Base-by-base conservation (phyloP, 2,113 vertebrate genomes). In the Chaetura pelagica region DNA sequence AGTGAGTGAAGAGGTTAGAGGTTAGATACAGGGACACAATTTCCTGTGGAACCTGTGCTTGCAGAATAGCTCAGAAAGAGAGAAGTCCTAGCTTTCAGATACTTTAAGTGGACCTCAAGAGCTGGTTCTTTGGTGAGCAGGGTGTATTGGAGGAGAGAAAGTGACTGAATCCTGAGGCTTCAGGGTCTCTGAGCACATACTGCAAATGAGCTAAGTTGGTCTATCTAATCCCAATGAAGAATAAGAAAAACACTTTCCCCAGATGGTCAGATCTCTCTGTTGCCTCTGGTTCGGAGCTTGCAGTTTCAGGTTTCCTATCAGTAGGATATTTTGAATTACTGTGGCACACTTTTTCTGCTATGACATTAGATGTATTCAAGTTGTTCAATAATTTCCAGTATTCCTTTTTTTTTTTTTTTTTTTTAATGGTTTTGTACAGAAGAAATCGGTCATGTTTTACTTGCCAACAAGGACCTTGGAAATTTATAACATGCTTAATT, bases 1-100 rank as follows among this genome's bases (percentile, higher is more conserved):
- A 87, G 84, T 87, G 93, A 89, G 89, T 93, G 91, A 95, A 96
- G 84, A 96, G 93, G 93, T 96, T 95, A 96, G 84, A 96, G 93
- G 93, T 96, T 95, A 94, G 92, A 81, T 68, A 44, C 73, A 91
- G 81, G 77, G 69, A 84, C 81, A 78, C 48, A 93, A 51, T 69
- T 87, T 93, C 90, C 95, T 81, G 87, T 78, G 90, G 96, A 91
- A 93, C 48, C 35, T 94, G 87, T 94, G 95, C 94, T 97, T 95
- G 74, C 84, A 67, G 69, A 89, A 81, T n/a, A 81, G 42, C 74
- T 93, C 55, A 16, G 68, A 87, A 86, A 92, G 63, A 95, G 77
- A 75, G 58, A 91, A 89, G 49, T 83, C 68, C 44, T 93, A 54
- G 64, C 63, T 92, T 90, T 75, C 40, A 76, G 44, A 66, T 59